A percentile compares a stretch with the other conserved stretches of the same genome.
These are phyloP conservation scores for Pollenia angustigena DNA, from an alignment of 2,888 invertebrate species.

Conservation along the genomic window DNA sequence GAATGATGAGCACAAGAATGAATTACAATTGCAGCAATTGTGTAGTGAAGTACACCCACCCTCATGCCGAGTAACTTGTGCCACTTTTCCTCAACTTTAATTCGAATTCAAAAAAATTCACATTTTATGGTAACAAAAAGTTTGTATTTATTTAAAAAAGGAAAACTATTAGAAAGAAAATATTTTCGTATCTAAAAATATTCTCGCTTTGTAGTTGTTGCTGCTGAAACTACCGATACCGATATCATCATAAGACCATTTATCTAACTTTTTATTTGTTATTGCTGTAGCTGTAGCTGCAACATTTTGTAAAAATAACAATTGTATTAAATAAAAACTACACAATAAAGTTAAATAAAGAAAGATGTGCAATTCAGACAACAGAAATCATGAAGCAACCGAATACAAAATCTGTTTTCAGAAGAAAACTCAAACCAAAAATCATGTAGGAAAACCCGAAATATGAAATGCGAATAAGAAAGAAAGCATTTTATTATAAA, in stretches of 20 bases:
- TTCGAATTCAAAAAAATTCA: conserved; percentile 10
- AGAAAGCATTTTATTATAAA: conserved; percentile 56
- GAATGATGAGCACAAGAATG: conserved; percentile 54
- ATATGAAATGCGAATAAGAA: neutral
- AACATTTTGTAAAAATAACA: conserved; percentile 61
- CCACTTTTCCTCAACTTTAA: conserved; percentile 18
- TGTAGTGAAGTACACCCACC: conserved; percentile 12
- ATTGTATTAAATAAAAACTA: conserved; percentile 60
- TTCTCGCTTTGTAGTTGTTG: conserved; percentile 23
- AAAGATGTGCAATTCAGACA: conserved; percentile 58
- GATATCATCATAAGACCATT: conserved; percentile 60
- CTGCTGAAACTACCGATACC: conserved; percentile 44
- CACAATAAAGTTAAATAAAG: neutral
- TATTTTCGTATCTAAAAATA: conserved; percentile 12
- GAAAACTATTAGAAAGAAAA: conserved; percentile 46
- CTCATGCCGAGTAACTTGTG: conserved; percentile 1
- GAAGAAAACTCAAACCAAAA: conserved; percentile 29
- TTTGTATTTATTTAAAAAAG: neutral
- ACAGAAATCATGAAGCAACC: conserved; percentile 49
- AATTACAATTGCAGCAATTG: conserved; percentile 61
- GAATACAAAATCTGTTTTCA: conserved; percentile 18
- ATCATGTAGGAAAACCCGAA: conserved; percentile 46
- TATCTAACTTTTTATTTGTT: conserved; percentile 57
- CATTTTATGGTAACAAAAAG: conserved; percentile 8
- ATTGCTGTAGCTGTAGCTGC: conserved; percentile 37